Conservation (phyloP, 2,888 invertebrate species). For the Agapostemon virescens region DNA sequence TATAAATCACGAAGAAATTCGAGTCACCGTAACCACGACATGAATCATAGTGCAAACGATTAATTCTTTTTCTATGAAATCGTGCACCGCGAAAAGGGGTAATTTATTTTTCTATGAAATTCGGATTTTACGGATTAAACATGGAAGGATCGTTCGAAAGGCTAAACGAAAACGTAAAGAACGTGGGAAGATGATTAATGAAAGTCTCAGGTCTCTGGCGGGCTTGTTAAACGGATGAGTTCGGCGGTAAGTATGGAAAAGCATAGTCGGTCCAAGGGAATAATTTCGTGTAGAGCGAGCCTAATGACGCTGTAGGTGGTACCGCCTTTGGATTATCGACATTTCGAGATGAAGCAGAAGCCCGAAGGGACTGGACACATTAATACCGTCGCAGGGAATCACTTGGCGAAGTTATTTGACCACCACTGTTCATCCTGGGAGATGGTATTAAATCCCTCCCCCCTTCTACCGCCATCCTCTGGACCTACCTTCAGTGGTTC, state of each 20-base stretch:
- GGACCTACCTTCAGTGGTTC: constrained; percentile 70
- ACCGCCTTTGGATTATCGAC: constrained; percentile 64
- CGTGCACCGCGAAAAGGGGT: too few relatives aligned
- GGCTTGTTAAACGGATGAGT: not conserved
- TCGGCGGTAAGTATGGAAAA: not conserved
- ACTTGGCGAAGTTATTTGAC: constrained; percentile 79
- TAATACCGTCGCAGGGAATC: constrained; percentile 76
- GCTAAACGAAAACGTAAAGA: not conserved
- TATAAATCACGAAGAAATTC: too few relatives aligned
- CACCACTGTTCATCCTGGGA: constrained; percentile 78
- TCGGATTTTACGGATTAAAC: too few relatives aligned
- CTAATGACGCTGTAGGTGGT: constrained; percentile 37
- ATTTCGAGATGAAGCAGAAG: constrained; percentile 66
- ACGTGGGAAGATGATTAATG: not conserved
- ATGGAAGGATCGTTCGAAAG: not conserved
- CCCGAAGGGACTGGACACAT: constrained; percentile 67
- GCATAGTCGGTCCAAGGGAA: constrained; percentile 5
- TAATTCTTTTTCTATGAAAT: too few relatives aligned
- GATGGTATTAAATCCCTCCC: constrained; percentile 78
- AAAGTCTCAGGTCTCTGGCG: not conserved
- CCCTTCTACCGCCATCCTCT: constrained; percentile 53
- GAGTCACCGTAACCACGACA: too few relatives aligned
- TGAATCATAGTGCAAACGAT: too few relatives aligned
- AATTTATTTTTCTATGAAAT: too few relatives aligned
- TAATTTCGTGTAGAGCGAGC: constrained; percentile 16